These are phyloP conservation scores for Ophioninae sp. DNA, from an alignment of 2,888 invertebrate species.

Conservation along the genomic window DNA sequence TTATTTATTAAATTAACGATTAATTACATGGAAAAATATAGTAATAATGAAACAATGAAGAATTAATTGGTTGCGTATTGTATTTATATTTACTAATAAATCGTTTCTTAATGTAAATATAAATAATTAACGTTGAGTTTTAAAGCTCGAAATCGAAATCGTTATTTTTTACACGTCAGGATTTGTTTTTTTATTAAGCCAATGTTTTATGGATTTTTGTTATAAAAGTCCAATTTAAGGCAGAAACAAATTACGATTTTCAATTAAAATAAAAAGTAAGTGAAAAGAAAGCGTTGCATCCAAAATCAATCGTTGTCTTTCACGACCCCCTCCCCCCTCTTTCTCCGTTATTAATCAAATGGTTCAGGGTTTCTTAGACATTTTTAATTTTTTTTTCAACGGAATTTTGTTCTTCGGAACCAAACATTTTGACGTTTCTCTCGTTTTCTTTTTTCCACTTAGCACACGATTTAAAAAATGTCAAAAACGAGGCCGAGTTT, in stretches of 20 bases:
- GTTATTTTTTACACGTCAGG: too few relatives aligned
- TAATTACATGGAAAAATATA: too few relatives aligned
- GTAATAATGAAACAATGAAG: too few relatives aligned
- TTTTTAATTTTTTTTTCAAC: neutral
- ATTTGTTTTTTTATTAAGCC: neutral
- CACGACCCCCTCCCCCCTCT: neutral
- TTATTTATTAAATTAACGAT: too few relatives aligned
- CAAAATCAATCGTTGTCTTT: neutral
- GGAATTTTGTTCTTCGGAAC: neutral
- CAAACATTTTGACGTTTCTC: neutral
- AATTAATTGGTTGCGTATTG: too few relatives aligned
- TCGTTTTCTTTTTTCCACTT: constrained; percentile 13
- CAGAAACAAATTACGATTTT: neutral
- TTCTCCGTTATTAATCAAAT: neutral
- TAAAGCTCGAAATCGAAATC: too few relatives aligned
- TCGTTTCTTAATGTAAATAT: too few relatives aligned
- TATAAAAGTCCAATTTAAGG: neutral
- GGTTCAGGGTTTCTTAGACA: neutral
- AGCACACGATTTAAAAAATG: neutral
- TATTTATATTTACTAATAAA: too few relatives aligned
- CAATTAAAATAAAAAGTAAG: neutral
- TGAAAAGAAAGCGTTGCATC: neutral
- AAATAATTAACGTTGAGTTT: too few relatives aligned
- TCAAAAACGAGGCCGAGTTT: neutral
- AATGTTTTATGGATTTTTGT: neutral